Conservation (phyloP, 2,113 vertebrate species). For the Cyphomyrus discorhynchus region DNA sequence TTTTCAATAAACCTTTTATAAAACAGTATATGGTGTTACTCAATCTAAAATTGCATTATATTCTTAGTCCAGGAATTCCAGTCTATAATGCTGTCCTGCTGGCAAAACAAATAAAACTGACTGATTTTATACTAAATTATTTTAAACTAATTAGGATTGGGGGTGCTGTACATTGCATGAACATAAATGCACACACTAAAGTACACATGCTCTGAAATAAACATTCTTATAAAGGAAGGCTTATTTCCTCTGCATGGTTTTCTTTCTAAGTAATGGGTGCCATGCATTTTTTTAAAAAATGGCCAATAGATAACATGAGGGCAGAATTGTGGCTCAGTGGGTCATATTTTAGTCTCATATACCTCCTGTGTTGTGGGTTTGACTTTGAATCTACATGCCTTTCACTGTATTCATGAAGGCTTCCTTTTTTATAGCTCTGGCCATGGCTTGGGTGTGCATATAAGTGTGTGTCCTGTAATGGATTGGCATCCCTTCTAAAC, state of each 20-base stretch:
- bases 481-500: background rate
- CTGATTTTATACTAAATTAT: background rate
- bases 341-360: background rate
- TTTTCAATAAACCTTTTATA: slow-evolving; percentile 94
- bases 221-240: background rate
- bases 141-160: background rate
- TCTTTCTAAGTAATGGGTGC: background rate
- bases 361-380: background rate
- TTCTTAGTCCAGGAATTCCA: background rate
- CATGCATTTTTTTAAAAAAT: background rate
- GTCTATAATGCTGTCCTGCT: background rate
- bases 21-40: slow-evolving; percentile 49
- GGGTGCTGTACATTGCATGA: background rate
- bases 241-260: background rate
- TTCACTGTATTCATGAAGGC: background rate
- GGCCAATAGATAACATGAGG: background rate
- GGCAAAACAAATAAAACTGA: background rate
- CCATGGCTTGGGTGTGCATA: background rate
- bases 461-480: background rate
- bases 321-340: background rate
- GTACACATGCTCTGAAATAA: background rate
- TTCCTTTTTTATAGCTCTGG: background rate
- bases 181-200: background rate
- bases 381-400: background rate
- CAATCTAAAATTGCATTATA: slow-evolving; percentile 14